Base-by-base conservation (phyloP, 2,113 vertebrate genomes). In the Butastur rufipennis region DNA sequence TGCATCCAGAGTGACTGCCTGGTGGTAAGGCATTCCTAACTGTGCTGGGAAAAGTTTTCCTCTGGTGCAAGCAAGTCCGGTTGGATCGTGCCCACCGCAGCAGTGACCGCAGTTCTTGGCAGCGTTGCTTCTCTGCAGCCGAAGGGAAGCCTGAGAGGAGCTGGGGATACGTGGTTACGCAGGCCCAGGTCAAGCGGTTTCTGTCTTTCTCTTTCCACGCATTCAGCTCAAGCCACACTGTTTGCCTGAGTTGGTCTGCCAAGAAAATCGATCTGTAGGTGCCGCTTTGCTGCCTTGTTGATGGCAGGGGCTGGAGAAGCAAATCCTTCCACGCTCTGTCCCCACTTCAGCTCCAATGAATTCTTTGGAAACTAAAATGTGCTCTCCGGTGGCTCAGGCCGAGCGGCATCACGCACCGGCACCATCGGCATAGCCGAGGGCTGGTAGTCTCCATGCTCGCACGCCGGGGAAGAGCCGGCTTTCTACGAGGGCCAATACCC, bases 1-100 rank as follows among this genome's bases (percentile, higher is more conserved):
- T 25, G 5, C 13, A 16, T 31, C 52, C 31, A 7, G 25, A 56
- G 43, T 1, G 2, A 27, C 1, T 2, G 3, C 20, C 42, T 0
- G 2, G 32, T 22, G 38, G 15, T 5, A 20, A 83, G 50, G 23
- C 4, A 3, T 63, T 59, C 66, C 66, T 63, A 9, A 36, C 10
- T 3, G 21, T 22, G 43, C 67, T 14, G 11, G 29, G 58, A 36
- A 29, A 48, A 12, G 21, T 6, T 36, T 38, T 38, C 16, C 34
- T 25, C 20, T 4, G 27, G 19, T 9, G 22, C 22, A 23, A 52
- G 53, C 47, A 27, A 55, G 43, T 16, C 10, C 9, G 11, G 7
- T 34, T 18, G 45, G 62, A 40, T 66, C 20, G 45, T 12, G n/a
- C 45, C 55, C 13, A 7, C 15, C 0, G 0, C 45, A 77, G 45